Percentiles rank a stretch among this genome's conserved stretches.
Evolutionary conservation across 2,797 vertebrate genomes (phyloP).

Genomic region (Eulemur coronatus): DNA sequence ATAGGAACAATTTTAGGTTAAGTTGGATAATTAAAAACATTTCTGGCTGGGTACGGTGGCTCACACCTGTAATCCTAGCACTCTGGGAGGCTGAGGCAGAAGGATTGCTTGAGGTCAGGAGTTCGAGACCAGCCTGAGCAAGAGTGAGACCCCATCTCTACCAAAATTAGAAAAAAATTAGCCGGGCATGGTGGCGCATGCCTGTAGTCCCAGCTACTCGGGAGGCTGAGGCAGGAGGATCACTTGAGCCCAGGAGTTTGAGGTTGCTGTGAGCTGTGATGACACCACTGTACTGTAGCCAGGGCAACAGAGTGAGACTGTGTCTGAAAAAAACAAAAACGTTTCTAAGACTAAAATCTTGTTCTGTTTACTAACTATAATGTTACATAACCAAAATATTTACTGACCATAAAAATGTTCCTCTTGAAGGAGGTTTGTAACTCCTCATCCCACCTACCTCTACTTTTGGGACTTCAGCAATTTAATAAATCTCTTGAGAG

Average conservation of each 20-base stretch:
- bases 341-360: constrained; percentile 1
- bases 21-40: not conserved
- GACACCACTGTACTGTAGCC: too few relatives aligned
- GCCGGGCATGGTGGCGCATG: not conserved
- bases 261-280: too few relatives aligned
- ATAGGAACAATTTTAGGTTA: constrained; percentile 10
- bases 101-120: not conserved
- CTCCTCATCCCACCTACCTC: not conserved
- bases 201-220: not conserved
- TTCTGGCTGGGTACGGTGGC: not conserved
- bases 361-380: not conserved
- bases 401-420: not conserved
- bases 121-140: not conserved
- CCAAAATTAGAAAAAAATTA: not conserved
- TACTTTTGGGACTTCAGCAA: not conserved
- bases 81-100: not conserved
- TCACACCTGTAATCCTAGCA: not conserved
- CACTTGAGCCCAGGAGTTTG: too few relatives aligned
- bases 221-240: too few relatives aligned
- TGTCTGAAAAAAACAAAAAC: too few relatives aligned
- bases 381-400: not conserved
- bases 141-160: not conserved
- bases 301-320: too few relatives aligned
- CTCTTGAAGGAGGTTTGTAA: not conserved
- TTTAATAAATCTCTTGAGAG: not conserved